Evolutionary conservation across 2,113 vertebrate species (phyloP).

Genomic region (Merops nubicus): DNA sequence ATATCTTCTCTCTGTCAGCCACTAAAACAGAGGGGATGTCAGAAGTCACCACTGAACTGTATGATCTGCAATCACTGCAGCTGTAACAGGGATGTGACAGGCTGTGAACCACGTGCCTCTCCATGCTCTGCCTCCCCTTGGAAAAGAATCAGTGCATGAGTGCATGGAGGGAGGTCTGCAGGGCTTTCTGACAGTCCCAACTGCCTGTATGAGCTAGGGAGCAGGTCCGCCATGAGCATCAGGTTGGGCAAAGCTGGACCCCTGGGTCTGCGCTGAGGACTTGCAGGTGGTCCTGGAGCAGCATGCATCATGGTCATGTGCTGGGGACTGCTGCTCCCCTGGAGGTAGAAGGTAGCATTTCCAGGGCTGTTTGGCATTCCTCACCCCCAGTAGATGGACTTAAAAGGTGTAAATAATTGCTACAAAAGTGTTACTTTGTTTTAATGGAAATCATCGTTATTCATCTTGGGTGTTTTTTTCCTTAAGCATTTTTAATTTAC

Average conservation of each 20-base stretch:
- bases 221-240: not conserved
- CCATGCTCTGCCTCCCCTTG: not conserved
- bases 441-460: not conserved
- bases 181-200: accelerated
- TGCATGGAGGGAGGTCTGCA: accelerated
- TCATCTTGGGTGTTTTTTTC: not conserved
- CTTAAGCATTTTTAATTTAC: not conserved
- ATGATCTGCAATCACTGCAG: not conserved
- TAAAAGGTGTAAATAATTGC: not conserved
- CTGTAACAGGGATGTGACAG: not conserved
- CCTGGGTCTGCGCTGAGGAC: not conserved
- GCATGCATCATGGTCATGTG: not conserved
- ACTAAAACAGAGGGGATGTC: not conserved
- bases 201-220: not conserved
- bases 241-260: not conserved
- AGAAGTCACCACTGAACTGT: not conserved
- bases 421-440: not conserved
- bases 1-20: not conserved
- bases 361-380: not conserved
- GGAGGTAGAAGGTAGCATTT: accelerated
- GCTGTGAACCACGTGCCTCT: not conserved
- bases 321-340: not conserved
- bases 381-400: not conserved
- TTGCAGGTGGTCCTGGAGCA: accelerated
- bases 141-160: not conserved